These are phyloP conservation scores for Drosophila paranaensis DNA, from an alignment of 2,888 invertebrate species.

Conservation along the genomic window DNA sequence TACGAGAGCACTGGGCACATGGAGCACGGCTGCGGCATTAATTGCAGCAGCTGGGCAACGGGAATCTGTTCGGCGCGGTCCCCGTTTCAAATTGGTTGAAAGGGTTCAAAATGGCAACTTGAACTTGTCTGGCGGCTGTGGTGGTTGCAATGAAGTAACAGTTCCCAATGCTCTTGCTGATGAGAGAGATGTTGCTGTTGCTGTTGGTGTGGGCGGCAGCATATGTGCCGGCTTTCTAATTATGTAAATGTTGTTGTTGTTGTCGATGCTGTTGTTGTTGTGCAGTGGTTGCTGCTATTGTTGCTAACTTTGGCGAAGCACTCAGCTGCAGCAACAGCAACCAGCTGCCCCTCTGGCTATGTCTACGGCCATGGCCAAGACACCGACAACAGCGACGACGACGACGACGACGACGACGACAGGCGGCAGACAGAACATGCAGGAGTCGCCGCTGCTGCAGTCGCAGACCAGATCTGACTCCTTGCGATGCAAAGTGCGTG, in stretches of 20 bases:
- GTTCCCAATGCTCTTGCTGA: constrained; percentile 18
- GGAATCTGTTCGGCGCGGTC: constrained; percentile 52
- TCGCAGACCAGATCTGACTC: constrained; percentile 34
- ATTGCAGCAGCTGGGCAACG: constrained; percentile 78
- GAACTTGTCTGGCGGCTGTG: constrained; percentile 69
- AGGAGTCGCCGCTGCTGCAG: constrained; percentile 26
- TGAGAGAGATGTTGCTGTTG: constrained; percentile 13
- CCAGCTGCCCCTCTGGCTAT: constrained; percentile 38
- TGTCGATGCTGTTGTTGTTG: constrained; percentile 33
- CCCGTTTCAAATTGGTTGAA: constrained; percentile 73
- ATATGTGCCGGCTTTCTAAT: constrained; percentile 79
- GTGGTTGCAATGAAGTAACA: constrained; percentile 44
- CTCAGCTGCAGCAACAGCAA: constrained; percentile 33
- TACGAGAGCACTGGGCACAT: constrained; percentile 39
- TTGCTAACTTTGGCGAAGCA: constrained; percentile 28
- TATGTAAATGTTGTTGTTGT: constrained; percentile 67
- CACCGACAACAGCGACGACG: constrained; percentile 21
- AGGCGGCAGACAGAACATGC: constrained; percentile 38
- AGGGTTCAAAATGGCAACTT: constrained; percentile 78
- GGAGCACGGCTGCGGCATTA: constrained; percentile 67
- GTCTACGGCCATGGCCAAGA: constrained; percentile 25
- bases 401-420: constrained; percentile 30
- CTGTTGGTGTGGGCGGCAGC: constrained; percentile 61
- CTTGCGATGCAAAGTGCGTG: constrained; percentile 80
- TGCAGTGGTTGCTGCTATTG: constrained; percentile 27